Evolutionary conservation across 2,113 vertebrate species (phyloP), one percentile per base, ranked within the genome.

Genomic region (Mesocricetus auratus): DNA sequence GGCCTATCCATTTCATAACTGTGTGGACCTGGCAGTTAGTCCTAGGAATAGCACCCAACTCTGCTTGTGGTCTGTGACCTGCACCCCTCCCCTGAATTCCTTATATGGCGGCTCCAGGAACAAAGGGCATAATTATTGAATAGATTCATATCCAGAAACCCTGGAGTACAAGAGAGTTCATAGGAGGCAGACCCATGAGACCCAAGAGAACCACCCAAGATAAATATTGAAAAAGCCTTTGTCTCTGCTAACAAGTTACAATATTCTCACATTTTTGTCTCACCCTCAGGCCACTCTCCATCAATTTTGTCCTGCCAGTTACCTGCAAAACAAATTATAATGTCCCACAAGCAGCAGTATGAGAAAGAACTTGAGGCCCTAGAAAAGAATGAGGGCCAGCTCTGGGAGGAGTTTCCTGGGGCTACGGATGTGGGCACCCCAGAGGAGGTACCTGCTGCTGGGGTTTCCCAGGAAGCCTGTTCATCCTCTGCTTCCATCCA

Each of bases 181-280:
- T 86, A 92, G 26, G 56, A 62, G 13, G 36, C 66, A 90, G 29
- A 56, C 47, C 9, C 62, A 39, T 88, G 45, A 74, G 26, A 33
- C 3, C 26, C 21, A 19, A 33, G 21, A 89, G 8, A 7, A 93
- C 31, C 78, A 15, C 26, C n/a, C 69, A 82, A 71, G 26, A 33
- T 45, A 71, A 69, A 39, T 93, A 24, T 77, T 82, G 60, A 75
- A 42, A 78, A 12, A 53, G n/a, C 16, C 39, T 75, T 64, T 75
- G 62, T 73, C 21, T 36, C 42, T 56, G 22, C 7, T 60, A 10
- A 75, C 10, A 58, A 13, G 7, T 89, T 58, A 42, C 26, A 79
- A 81, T 53, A 91, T 64, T 71, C 42, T 97, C 21, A 56, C 22
- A 58, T 5, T 86, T 93, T 82, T n/a, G 3, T 94, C 21, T 92